Conservation (phyloP, 1,140 invertebrate genomes). For the Lepidurus apus region DNA sequence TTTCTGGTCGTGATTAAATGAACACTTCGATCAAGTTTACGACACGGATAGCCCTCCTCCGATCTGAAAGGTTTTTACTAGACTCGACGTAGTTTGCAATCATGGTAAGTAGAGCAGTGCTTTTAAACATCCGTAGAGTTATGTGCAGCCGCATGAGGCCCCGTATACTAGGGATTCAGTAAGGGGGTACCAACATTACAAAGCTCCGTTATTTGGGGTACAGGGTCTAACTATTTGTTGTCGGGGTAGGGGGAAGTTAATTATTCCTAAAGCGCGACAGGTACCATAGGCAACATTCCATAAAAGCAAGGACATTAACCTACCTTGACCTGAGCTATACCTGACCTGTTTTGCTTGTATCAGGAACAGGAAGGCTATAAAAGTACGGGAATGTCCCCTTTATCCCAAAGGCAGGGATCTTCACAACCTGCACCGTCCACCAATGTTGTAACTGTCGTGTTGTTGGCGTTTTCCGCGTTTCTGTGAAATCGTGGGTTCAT, state of each 20-base stretch:
- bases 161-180: too few species aligned
- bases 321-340: not conserved
- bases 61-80: not conserved
- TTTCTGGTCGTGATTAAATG: constrained; percentile 1
- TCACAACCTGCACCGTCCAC: too few species aligned
- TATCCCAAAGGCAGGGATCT: not conserved
- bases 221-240: not conserved
- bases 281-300: not conserved
- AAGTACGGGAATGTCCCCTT: not conserved
- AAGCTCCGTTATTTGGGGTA: not conserved
- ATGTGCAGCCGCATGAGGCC: too few species aligned
- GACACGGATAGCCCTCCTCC: not conserved
- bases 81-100: not conserved
- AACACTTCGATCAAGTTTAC: not conserved
- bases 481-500: not conserved
- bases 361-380: not conserved
- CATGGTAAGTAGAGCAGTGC: not conserved
- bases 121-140: not conserved
- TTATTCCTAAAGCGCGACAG: not conserved
- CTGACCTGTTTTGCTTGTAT: not conserved
- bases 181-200: not conserved
- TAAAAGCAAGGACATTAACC: not conserved
- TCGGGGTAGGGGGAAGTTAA: not conserved
- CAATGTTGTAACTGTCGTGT: too few species aligned
- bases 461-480: too few species aligned